A percentile compares a stretch with the other conserved stretches of the same genome.
These are phyloP conservation scores for Himalopsyche phryganea DNA, from an alignment of 1,140 invertebrate genomes.

Conservation along the genomic window DNA sequence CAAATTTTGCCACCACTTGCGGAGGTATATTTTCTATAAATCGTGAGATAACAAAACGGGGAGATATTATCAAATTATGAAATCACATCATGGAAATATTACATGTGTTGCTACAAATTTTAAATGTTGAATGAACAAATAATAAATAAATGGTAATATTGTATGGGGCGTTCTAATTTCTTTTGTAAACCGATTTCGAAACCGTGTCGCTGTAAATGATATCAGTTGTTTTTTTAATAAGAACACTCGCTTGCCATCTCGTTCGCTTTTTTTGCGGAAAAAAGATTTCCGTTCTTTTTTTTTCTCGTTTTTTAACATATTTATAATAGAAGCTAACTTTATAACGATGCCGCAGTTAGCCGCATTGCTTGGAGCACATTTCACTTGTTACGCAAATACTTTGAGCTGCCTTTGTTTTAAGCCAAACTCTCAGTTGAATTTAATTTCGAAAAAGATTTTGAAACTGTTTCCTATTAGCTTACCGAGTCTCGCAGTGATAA, in stretches of 20 bases:
- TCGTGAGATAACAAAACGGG: too few species aligned
- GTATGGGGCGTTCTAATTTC: too few species aligned
- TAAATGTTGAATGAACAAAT: too few species aligned
- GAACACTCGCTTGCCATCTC: background rate
- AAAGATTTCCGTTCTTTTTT: constrained; percentile 9
- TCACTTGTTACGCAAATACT: constrained; percentile 23
- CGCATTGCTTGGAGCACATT: constrained; percentile 28
- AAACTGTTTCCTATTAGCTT: background rate
- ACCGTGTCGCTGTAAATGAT: too few species aligned
- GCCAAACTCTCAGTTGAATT: constrained; percentile 3
- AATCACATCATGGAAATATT: too few species aligned
- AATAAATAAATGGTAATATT: too few species aligned
- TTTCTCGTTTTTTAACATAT: background rate
- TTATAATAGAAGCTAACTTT: constrained; percentile 18
- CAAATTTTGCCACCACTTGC: too few species aligned
- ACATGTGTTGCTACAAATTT: too few species aligned
- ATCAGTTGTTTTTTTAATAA: background rate
- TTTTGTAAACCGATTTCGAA: too few species aligned
- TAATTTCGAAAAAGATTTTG: constrained; percentile 7
- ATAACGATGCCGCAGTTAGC: constrained; percentile 27
- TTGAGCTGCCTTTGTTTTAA: constrained; percentile 8
- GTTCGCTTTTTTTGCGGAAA: constrained; percentile 8
- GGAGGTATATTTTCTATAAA: too few species aligned
- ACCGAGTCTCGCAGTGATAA: too few species aligned
- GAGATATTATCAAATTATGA: too few species aligned